phyloP scores from a whole-genome alignment of 2,888 invertebrate species.

The Rhagophthalmus giganteus region DNA sequence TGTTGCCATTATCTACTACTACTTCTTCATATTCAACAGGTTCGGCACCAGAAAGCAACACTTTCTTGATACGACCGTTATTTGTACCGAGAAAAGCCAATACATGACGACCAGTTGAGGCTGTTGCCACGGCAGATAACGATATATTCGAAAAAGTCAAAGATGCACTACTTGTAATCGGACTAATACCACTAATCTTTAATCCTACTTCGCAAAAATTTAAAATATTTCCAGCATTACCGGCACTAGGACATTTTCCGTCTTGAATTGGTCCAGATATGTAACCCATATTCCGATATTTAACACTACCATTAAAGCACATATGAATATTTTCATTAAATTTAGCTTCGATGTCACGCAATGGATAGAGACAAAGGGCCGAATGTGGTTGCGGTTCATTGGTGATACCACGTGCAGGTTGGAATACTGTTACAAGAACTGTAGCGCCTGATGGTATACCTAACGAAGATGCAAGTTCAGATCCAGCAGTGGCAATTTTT shows the following conservation, averaged over 20 bases:
- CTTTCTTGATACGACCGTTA: constrained; percentile 85
- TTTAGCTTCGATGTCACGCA: constrained; percentile 86
- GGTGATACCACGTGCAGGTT: constrained; percentile 85
- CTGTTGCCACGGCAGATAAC: constrained; percentile 82
- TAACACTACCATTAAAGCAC: constrained; percentile 94
- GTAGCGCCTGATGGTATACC: constrained; percentile 79
- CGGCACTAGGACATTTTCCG: constrained; percentile 86
- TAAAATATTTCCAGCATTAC: constrained; percentile 85
- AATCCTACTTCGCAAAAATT: constrained; percentile 91
- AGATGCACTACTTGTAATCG: constrained; percentile 76
- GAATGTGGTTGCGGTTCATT: constrained; percentile 82
- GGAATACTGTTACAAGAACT: constrained; percentile 85
- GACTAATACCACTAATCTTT: constrained; percentile 87
- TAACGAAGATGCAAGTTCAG: constrained; percentile 78
- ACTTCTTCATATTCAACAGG: constrained; percentile 88
- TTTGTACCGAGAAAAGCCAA: constrained; percentile 92
- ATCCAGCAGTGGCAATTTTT: constrained; percentile 82
- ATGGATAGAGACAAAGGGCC: constrained; percentile 90
- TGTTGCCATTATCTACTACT: constrained; percentile 75
- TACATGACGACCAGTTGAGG: constrained; percentile 88
- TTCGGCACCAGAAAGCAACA: constrained; percentile 68
- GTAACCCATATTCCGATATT: constrained; percentile 89
- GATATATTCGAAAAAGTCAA: constrained; percentile 79
- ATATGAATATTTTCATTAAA: constrained; percentile 97
- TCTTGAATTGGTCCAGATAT: constrained; percentile 89